Percentiles rank a stretch among this genome's conserved stretches.
These are phyloP conservation scores for Molorchus minor DNA, from an alignment of 2,888 invertebrate genomes.

Conservation along the genomic window DNA sequence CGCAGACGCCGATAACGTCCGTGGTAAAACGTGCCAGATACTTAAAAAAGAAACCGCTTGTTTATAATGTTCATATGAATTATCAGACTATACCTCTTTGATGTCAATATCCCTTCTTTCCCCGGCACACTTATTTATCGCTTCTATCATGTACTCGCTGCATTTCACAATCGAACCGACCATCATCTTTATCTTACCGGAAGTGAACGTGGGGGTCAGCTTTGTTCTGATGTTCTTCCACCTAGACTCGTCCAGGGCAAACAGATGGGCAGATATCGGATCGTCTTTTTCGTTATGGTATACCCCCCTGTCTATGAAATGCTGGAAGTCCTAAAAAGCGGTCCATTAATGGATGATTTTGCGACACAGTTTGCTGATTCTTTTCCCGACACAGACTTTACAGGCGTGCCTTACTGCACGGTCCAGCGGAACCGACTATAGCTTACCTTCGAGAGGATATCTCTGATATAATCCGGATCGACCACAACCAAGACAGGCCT, in stretches of 20 bases:
- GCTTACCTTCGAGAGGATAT: constrained; percentile 44
- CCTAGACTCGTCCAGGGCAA: constrained; percentile 64
- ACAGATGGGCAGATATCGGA: constrained; percentile 64
- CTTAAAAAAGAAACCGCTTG: constrained; percentile 39
- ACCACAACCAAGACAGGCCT: constrained; percentile 42
- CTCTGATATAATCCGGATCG: constrained; percentile 46
- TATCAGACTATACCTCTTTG: constrained; percentile 14
- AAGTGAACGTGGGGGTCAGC: constrained; percentile 67
- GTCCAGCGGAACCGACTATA: no score
- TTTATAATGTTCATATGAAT: background rate
- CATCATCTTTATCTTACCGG: constrained; percentile 61
- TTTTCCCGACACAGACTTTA: no score
- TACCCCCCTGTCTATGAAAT: constrained; percentile 45
- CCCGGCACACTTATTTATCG: constrained; percentile 36
- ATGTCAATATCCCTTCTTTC: constrained; percentile 56
- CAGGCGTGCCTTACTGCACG: no score
- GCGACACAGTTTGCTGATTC: no score
- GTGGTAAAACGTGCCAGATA: constrained; percentile 65
- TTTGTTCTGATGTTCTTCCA: constrained; percentile 71
- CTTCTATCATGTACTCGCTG: constrained; percentile 44
- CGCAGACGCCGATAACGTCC: constrained; percentile 68
- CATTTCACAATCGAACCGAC: constrained; percentile 51
- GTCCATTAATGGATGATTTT: background rate
- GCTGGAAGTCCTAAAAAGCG: constrained; percentile 14
- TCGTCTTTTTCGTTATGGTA: constrained; percentile 49